A percentile compares a stretch with the other conserved stretches of the same genome.
These are phyloP conservation scores for Bombus impatiens DNA, from an alignment of 1,140 invertebrate genomes.

Conservation along the genomic window DNA sequence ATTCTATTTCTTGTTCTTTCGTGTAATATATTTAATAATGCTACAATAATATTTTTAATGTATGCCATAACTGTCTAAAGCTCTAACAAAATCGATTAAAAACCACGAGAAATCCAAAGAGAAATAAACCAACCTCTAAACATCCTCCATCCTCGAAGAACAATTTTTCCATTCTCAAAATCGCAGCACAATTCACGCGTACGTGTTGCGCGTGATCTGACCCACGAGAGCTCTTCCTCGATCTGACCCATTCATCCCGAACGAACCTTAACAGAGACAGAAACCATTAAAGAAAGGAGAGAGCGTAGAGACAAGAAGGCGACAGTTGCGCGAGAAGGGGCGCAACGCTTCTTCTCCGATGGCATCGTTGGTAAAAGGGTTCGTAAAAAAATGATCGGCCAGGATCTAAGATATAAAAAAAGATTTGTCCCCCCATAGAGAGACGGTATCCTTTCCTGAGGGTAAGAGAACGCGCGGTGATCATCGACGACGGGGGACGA, in stretches of 20 bases:
- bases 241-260: slow-evolving; percentile 44
- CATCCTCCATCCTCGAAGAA: too few relatives aligned
- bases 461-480: slow-evolving; percentile 58
- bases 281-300: slow-evolving; percentile 24
- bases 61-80: too few relatives aligned
- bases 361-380: slow-evolving; percentile 73
- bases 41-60: too few relatives aligned
- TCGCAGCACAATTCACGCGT: neutral
- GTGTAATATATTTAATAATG: too few relatives aligned
- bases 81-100: too few relatives aligned
- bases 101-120: too few relatives aligned
- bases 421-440: slow-evolving; percentile 66
- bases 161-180: neutral
- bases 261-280: neutral
- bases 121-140: too few relatives aligned
- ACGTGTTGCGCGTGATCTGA: slow-evolving; percentile 18
- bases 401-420: slow-evolving; percentile 78
- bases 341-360: slow-evolving; percentile 19
- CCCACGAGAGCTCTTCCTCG: neutral
- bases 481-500: slow-evolving; percentile 50
- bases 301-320: slow-evolving; percentile 22
- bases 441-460: slow-evolving; percentile 75
- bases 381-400: slow-evolving; percentile 79
- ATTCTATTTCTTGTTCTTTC: too few relatives aligned
- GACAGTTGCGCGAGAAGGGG: slow-evolving; percentile 60